These are phyloP conservation scores for Machimus atricapillus DNA, from an alignment of 2,888 invertebrate genomes.

Conservation along the genomic window DNA sequence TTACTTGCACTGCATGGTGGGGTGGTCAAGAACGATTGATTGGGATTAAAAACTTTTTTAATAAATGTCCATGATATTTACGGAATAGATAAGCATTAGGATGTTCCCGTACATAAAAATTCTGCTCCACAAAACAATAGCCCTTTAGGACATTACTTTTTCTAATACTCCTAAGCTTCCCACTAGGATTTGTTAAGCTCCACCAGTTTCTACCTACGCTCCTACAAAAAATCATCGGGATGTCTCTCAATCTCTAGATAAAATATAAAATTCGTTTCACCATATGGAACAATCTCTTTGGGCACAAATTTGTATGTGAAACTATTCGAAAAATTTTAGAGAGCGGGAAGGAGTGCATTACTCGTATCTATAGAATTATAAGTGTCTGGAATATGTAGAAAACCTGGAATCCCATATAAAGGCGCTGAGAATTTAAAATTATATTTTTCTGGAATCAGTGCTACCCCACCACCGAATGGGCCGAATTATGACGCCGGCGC, in stretches of 20 bases:
- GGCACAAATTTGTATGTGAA: background rate
- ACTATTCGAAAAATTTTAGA: background rate
- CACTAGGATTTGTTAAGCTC: background rate
- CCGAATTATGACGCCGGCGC: conserved; percentile 25
- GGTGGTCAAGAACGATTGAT: background rate
- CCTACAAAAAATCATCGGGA: background rate
- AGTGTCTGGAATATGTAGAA: background rate
- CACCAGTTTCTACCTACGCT: background rate
- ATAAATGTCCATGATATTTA: background rate
- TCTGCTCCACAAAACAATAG: background rate
- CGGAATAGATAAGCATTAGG: background rate
- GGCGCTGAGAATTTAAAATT: background rate
- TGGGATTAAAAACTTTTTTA: background rate
- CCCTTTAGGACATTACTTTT: background rate
- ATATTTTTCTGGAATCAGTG: background rate
- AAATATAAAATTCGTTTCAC: background rate
- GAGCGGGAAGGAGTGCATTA: background rate
- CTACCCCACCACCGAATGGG: background rate
- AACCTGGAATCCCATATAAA: background rate
- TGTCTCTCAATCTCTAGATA: background rate
- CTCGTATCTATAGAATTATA: background rate
- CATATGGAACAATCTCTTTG: background rate
- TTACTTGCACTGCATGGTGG: background rate
- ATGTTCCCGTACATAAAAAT: background rate
- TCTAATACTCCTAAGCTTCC: background rate